These are phyloP conservation scores for Xerus inauris DNA, from an alignment of 2,113 vertebrate genomes.

Conservation along the genomic window DNA sequence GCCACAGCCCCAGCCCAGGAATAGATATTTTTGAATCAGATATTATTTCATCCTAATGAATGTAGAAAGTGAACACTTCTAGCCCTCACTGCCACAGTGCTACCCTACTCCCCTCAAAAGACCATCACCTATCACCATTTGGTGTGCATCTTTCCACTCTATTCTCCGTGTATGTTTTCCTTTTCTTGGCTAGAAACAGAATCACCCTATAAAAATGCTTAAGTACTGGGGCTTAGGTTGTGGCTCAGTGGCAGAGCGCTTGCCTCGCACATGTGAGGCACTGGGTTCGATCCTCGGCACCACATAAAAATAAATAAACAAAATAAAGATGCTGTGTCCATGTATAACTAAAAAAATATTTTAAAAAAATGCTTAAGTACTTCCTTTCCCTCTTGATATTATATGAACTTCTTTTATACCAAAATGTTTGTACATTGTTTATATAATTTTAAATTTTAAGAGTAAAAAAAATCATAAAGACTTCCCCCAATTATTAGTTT, in stretches of 20 bases:
- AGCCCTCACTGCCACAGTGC: neutral
- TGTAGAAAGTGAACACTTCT: neutral
- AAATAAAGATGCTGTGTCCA: no score
- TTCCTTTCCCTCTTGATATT: neutral
- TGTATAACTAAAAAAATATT: no score
- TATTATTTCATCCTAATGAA: neutral
- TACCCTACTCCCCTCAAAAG: neutral
- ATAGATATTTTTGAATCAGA: slow-evolving; percentile 39
- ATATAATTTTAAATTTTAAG: slow-evolving; percentile 48
- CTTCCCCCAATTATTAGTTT: slow-evolving; percentile 22
- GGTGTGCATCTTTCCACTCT: neutral
- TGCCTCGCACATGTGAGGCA: no score
- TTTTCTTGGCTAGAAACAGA: slow-evolving; percentile 43
- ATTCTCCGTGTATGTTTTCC: neutral
- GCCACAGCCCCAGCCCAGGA: no score
- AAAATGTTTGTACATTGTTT: slow-evolving; percentile 42
- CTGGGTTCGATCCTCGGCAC: no score
- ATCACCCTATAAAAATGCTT: slow-evolving; percentile 16
- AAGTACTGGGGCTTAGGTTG: neutral
- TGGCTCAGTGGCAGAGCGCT: no score
- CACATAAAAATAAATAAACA: no score
- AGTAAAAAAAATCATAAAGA: slow-evolving; percentile 39
- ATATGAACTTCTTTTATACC: slow-evolving; percentile 15
- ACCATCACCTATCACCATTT: neutral
- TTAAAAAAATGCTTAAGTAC: neutral